Conservation (phyloP, 2,113 vertebrate genomes). For the Heteronetta atricapilla region DNA sequence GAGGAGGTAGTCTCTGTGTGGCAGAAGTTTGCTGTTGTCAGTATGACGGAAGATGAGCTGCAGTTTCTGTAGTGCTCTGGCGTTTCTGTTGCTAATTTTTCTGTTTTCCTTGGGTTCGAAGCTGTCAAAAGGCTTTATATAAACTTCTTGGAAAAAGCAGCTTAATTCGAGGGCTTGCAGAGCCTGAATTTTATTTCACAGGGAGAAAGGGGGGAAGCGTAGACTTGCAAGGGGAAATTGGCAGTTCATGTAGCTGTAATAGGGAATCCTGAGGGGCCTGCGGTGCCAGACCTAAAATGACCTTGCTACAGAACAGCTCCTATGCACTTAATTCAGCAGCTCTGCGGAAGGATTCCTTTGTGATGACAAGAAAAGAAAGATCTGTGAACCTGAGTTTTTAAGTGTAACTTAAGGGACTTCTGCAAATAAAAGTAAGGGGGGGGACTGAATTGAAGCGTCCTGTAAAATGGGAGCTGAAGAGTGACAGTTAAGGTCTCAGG, state of each 20-base stretch:
- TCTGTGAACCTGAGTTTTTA: conserved; percentile 23
- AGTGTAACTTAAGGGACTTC: neutral
- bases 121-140: conserved; percentile 24
- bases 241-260: conserved; percentile 21
- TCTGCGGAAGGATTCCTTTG: conserved; percentile 40
- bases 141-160: conserved; percentile 36
- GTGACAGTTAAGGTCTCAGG: neutral
- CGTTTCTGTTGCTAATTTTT: conserved; percentile 25
- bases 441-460: neutral
- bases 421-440: neutral
- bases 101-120: neutral
- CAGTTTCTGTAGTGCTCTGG: neutral
- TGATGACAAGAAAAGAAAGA: conserved; percentile 36
- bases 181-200: conserved; percentile 47
- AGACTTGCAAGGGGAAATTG: conserved; percentile 21
- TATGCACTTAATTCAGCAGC: conserved; percentile 26
- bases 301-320: conserved; percentile 14
- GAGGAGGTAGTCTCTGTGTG: neutral
- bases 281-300: neutral
- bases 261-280: conserved; percentile 34
- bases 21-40: neutral
- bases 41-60: conserved; percentile 1
- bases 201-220: neutral
- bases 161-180: conserved; percentile 45
- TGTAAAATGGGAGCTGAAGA: conserved; percentile 8